Conservation (phyloP, 2,113 vertebrate genomes). For the Clupea harengus region DNA sequence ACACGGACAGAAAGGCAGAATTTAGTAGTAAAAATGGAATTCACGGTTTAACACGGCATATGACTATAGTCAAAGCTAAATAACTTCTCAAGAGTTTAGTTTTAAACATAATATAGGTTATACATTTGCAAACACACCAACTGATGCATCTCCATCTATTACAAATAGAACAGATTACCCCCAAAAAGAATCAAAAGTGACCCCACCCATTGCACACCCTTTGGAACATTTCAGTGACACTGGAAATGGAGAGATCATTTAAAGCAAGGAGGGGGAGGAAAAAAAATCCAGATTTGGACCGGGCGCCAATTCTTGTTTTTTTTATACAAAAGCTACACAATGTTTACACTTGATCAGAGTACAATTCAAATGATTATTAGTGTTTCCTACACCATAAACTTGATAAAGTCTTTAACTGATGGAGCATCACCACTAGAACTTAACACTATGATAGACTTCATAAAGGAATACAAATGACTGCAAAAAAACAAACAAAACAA, state of each 20-base stretch:
- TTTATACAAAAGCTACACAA: conserved; percentile 99
- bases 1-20: too few species aligned
- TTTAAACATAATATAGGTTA: too few species aligned
- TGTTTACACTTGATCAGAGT: conserved; percentile 98
- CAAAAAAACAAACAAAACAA: conserved; percentile 64
- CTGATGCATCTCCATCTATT: too few species aligned
- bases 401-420: conserved; percentile 92
- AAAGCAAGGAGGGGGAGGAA: conserved; percentile 89
- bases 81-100: too few species aligned
- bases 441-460: conserved; percentile 89
- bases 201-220: conserved; percentile 84
- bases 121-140: too few species aligned
- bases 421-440: conserved; percentile 95
- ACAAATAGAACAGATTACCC: too few species aligned
- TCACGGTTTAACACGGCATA: too few species aligned
- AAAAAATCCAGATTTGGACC: conserved; percentile 92
- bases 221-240: conserved; percentile 88
- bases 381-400: conserved; percentile 97
- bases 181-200: conserved; percentile 72
- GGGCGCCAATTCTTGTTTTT: conserved; percentile 90
- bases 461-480: conserved; percentile 86
- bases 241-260: conserved; percentile 86
- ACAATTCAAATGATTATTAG: conserved; percentile 99
- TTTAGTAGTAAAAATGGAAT: too few species aligned
- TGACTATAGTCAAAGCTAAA: too few species aligned